Base-by-base conservation (phyloP, 2,113 vertebrate species). In the Oxygymnocypris stewartii region DNA sequence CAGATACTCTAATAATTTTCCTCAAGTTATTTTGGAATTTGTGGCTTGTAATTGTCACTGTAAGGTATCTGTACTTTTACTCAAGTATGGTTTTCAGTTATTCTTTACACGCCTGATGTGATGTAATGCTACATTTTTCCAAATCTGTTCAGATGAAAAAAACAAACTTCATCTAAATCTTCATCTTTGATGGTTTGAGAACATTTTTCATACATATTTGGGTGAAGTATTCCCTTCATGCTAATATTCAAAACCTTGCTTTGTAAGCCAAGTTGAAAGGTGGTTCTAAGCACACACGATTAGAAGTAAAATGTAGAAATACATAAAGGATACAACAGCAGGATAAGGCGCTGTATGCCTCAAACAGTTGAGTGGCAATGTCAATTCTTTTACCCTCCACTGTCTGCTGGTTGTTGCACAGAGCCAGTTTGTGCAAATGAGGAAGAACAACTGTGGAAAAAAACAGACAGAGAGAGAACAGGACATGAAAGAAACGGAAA, bases 291-390 rank as follows among this genome's bases (percentile, higher is more conserved):
- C 4, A 75, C 28, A 84, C 28, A 16, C 11, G 44, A 61, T 3
- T 3, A 8, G 0, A 23, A 35, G 20, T 71, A 4, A 23, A 71
- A 51, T 10, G 35, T 13, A 6, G 54, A 63, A 47, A 6, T n/a
- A 6, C 6, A 16, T 59, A 81, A 96, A 98, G 97, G 98, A 99
- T 99, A 99, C 98, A 99, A 89, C 98, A 99, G 92, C 98, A 99
- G 93, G 98, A 99, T 85, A 99, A 96, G 87, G 98, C 98, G 86
- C 98, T 99, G 94, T 99, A 99, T 91, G 98, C 96, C 93, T 99
- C 98, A 87, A 99, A 99, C 88, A 99, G 95, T 92, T 99, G 97
- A 8, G 95, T 97, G 28, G 98, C 97, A 0, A 99, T 96, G 89
- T 99, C 98, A 87, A 99, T 94, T 92, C 97, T 95, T 93, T 99